Conservation (phyloP, 1,140 invertebrate genomes). For the Atopsyche davidsoni region DNA sequence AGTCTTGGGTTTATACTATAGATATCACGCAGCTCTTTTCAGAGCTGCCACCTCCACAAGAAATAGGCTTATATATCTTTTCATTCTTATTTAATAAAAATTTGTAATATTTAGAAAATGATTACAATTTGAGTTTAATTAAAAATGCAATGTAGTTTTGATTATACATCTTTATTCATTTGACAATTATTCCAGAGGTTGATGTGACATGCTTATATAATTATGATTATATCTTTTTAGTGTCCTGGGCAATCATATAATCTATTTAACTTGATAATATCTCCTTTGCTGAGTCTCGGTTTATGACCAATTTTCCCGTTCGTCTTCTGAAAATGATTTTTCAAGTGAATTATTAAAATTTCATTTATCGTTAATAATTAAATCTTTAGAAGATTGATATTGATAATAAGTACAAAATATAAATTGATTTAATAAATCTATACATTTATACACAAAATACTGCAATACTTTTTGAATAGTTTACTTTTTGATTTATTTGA, state of each 20-base stretch:
- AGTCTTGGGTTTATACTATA: no score
- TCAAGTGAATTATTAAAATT: background rate
- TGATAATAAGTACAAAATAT: no score
- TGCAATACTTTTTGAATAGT: background rate
- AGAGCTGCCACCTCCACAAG: background rate
- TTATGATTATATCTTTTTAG: background rate
- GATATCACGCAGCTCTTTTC: no score
- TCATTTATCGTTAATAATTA: background rate
- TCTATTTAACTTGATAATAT: conserved; percentile 21
- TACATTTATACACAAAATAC: no score
- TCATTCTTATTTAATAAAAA: background rate
- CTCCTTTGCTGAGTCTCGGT: conserved; percentile 10
- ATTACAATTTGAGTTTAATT: background rate
- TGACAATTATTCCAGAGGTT: background rate
- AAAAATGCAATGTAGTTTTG: no score
- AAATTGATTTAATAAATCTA: no score
- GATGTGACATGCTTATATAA: background rate
- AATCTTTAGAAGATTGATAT: no score
- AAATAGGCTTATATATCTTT: background rate
- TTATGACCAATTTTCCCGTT: conserved; percentile 18
- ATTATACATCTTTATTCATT: background rate
- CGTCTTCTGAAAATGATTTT: conserved; percentile 16
- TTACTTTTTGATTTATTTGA: background rate
- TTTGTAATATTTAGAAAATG: background rate
- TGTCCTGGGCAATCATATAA: conserved; percentile 15